Conservation (phyloP, 2,113 vertebrate genomes). For the Anguilla rostrata region DNA sequence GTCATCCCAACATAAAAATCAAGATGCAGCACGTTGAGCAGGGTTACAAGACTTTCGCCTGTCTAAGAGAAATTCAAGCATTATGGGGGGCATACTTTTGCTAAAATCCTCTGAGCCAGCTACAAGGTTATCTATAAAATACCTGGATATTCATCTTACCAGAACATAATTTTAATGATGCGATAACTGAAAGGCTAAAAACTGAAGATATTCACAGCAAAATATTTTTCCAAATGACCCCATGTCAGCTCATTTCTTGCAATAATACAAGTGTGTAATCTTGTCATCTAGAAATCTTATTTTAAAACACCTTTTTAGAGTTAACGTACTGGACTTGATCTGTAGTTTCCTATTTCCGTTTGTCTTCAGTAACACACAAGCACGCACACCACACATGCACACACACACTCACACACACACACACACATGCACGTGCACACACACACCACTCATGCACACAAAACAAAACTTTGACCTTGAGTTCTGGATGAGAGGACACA, state of each 20-base stretch:
- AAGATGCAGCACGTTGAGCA: neutral
- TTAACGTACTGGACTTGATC: neutral
- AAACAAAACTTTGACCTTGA: slow-evolving; percentile 23
- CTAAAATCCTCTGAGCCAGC: neutral
- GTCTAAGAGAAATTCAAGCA: too few relatives aligned
- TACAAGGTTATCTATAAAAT: neutral
- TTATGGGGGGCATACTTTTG: neutral
- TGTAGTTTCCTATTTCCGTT: neutral
- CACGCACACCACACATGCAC: too few relatives aligned
- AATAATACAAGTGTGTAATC: neutral
- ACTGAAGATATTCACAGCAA: neutral
- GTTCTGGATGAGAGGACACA: neutral
- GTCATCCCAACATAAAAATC: neutral
- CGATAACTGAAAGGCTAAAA: neutral
- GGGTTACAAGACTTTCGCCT: too few relatives aligned
- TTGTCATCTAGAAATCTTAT: neutral
- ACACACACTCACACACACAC: too few relatives aligned
- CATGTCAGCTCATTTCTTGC: neutral
- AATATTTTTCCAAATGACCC: neutral
- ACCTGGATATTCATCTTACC: neutral
- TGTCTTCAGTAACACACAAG: neutral
- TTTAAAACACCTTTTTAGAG: neutral
- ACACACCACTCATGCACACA: too few relatives aligned
- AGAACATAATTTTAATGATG: neutral
- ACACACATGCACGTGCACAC: too few relatives aligned